These are phyloP conservation scores for Dascillus cervinus DNA, from an alignment of 2,888 invertebrate species.

Conservation along the genomic window DNA sequence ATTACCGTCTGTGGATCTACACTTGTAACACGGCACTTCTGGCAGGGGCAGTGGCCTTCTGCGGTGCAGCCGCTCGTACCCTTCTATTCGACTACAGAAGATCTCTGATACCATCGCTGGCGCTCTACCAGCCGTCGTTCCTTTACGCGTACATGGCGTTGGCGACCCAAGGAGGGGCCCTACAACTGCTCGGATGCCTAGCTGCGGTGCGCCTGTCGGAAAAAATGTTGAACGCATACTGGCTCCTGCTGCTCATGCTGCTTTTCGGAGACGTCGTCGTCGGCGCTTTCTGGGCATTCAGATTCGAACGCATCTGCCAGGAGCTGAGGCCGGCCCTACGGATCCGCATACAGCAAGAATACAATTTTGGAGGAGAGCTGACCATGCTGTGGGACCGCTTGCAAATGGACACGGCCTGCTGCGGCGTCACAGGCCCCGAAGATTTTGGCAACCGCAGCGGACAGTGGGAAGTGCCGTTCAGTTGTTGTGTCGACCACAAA, in stretches of 20 bases:
- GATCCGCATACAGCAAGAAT: slow-evolving; percentile 55
- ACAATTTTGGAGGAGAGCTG: slow-evolving; percentile 64
- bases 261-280: slow-evolving; percentile 78
- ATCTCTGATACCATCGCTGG: slow-evolving; percentile 64
- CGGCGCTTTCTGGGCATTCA: slow-evolving; percentile 79
- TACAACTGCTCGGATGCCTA: slow-evolving; percentile 71
- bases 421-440: slow-evolving; percentile 54
- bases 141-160: slow-evolving; percentile 79
- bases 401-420: slow-evolving; percentile 68
- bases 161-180: slow-evolving; percentile 58
- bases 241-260: slow-evolving; percentile 69
- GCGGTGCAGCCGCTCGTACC: slow-evolving; percentile 66
- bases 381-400: slow-evolving; percentile 71
- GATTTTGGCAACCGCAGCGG: slow-evolving; percentile 42
- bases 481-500: slow-evolving; percentile 32
- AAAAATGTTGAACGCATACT: slow-evolving; percentile 74
- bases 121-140: slow-evolving; percentile 53
- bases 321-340: slow-evolving; percentile 60
- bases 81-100: slow-evolving; percentile 63
- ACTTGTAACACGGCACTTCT: slow-evolving; percentile 84
- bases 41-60: slow-evolving; percentile 73
- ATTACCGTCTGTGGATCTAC: slow-evolving; percentile 88
- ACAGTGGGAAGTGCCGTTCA: slow-evolving; percentile 32
- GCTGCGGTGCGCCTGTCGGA: slow-evolving; percentile 76
- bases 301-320: slow-evolving; percentile 64